Evolutionary conservation across 1,140 invertebrate genomes (phyloP), one percentile per base, ranked within the genome.

Genomic region (Diabrotica virgifera): DNA sequence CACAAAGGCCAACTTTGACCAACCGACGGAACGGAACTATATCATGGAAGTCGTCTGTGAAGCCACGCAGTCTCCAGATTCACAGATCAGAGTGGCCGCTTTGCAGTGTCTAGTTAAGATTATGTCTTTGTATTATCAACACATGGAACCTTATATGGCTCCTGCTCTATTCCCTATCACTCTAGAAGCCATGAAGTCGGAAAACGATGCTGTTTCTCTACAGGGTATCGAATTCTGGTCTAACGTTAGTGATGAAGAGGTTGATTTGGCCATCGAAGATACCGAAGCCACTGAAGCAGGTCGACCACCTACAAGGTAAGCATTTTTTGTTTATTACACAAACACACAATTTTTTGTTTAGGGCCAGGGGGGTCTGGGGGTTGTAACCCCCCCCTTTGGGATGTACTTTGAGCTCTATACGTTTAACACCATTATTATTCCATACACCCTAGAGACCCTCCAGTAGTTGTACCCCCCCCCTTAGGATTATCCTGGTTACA

Each of bases 171-270:
- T 99, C 84, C 95, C 96, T 38, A 99, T 99, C 66, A 98, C 98
- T 11, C 83, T 99, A 77, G 94, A 98, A 81, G 97, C 97, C 11
- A 99, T 99, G 95, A 97, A 97, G 81, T 95, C 92, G 50, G 93
- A 96, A 52, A 89, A 91, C 63, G 96, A 99, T 82, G 95, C 98
- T 71, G 91, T 99, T 53, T 90, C 95, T 36, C 83, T 99, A 51
- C 98, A 99, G 83, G 98, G 98, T 69, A 99, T 99, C 80, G 98
- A 99, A 80, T 99, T 99, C 82, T 99, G 98, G 98, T 99, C 97
- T 0, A 99, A 97, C 77, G 97, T 99, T 0, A 97, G 97, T 76
- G 98, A 99, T 82, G 97, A 99, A 82, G 98, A 99, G 84, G 94
- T 98, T 36, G 96, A 98, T 81, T 82, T 99, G 67, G 89, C 92